A percentile compares a stretch with the other conserved stretches of the same genome.
Conservation (phyloP, 2,888 invertebrate genomes). For the Cataglyphis albicans region DNA sequence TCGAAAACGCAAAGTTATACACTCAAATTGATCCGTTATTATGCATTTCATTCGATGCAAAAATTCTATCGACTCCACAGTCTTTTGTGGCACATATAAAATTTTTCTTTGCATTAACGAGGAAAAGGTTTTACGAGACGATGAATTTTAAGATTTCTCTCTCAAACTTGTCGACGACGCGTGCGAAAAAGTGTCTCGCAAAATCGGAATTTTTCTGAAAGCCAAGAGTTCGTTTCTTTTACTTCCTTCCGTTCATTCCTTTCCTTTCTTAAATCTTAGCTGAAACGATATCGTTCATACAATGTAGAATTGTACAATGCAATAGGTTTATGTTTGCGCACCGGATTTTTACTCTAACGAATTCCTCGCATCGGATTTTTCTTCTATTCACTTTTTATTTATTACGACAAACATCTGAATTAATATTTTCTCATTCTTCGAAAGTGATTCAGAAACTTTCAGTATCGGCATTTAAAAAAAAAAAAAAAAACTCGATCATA, state of each 20-base stretch:
- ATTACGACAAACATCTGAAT: background rate
- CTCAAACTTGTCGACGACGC: slow-evolving; percentile 19
- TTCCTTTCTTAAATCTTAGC: slow-evolving; percentile 38
- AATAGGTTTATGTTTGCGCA: slow-evolving; percentile 11
- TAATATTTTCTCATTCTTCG: background rate
- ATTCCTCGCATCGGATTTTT: background rate
- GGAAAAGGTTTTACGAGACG: slow-evolving; percentile 2
- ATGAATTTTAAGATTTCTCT: slow-evolving; percentile 27
- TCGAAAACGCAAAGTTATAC: background rate
- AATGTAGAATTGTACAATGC: background rate
- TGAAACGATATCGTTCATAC: background rate
- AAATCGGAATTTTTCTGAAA: slow-evolving; percentile 28
- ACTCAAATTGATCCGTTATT: background rate
- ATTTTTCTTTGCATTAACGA: slow-evolving; percentile 40
- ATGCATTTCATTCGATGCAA: background rate
- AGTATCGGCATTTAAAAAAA: background rate
- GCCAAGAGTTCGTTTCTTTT: slow-evolving; percentile 35
- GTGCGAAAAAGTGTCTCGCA: slow-evolving; percentile 41
- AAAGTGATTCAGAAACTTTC: background rate
- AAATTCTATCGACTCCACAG: slow-evolving; percentile 26
- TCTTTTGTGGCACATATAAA: slow-evolving; percentile 3
- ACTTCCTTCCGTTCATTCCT: slow-evolving; percentile 11
- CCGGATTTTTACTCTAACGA: background rate
- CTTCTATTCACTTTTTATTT: slow-evolving; percentile 2
- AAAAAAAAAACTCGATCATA: background rate